Evolutionary conservation across 2,113 vertebrate species (phyloP).

Genomic region (Bettongia penicillata): DNA sequence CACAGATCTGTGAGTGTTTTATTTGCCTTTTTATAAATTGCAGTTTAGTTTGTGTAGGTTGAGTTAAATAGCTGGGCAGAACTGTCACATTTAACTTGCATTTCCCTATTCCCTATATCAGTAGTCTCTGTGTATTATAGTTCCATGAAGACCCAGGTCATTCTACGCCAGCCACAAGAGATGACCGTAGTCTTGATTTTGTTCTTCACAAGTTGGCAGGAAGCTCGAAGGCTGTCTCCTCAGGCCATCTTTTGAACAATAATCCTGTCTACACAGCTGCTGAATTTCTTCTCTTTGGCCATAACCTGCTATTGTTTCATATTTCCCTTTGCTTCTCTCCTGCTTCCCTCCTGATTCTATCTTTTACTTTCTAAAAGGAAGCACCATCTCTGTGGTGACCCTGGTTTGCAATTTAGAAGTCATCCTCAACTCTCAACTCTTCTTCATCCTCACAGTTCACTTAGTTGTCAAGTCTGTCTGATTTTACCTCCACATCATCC

Average conservation of each 20-base stretch:
- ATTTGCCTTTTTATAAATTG: not conserved
- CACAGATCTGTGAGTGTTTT: too few species aligned
- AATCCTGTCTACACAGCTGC: not conserved
- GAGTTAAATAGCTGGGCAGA: not conserved
- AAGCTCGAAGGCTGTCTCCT: not conserved
- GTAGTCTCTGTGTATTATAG: not conserved
- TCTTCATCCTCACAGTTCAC: not conserved
- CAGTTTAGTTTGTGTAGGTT: not conserved
- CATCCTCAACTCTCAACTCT: not conserved
- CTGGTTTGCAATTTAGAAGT: not conserved
- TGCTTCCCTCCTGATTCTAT: not conserved
- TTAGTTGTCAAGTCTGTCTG: not conserved
- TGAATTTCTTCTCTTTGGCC: not conserved
- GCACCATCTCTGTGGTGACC: too few species aligned
- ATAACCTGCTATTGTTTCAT: not conserved
- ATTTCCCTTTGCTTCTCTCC: not conserved
- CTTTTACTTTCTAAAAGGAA: not conserved
- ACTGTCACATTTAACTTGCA: not conserved
- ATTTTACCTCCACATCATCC: not conserved
- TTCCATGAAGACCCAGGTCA: not conserved
- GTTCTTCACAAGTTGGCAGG: not conserved
- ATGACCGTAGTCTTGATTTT: not conserved
- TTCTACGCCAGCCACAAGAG: not conserved
- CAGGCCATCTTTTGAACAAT: not conserved
- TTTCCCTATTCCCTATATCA: not conserved